A percentile compares a stretch with the other conserved stretches of the same genome.
Evolutionary conservation across 2,797 vertebrate species (phyloP).

Genomic region (Pitangus sulphuratus): DNA sequence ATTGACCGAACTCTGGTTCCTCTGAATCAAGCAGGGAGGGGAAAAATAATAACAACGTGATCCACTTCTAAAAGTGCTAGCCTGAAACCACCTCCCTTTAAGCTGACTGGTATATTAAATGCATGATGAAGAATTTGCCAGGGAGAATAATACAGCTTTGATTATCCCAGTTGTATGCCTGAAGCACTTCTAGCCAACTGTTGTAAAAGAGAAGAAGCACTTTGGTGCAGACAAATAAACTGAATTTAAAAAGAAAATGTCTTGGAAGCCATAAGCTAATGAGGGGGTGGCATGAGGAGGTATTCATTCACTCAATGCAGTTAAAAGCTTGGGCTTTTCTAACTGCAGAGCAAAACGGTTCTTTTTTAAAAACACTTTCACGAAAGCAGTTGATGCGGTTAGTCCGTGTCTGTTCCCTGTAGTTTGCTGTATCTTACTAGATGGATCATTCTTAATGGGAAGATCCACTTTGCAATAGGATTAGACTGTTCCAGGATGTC

Average conservation of each 20-base stretch:
- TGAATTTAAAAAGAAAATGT: background rate
- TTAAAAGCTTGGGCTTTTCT: background rate
- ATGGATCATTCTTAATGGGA: conserved; percentile 6
- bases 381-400: conserved; percentile 23
- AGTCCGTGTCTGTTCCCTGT: background rate
- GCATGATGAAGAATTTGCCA: background rate
- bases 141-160: conserved; percentile 44
- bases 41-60: conserved; percentile 18
- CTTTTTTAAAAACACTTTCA: background rate
- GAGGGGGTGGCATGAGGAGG: background rate
- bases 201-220: background rate
- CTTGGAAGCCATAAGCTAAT: conserved; percentile 9
- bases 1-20: background rate
- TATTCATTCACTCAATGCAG: background rate
- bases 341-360: background rate
- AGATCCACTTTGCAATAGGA: background rate
- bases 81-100: background rate
- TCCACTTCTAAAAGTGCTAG: conserved; percentile 1
- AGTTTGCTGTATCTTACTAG: background rate
- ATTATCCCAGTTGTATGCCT: background rate
- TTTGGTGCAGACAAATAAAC: conserved; percentile 7
- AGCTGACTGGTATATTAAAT: background rate
- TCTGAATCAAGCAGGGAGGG: conserved; percentile 19
- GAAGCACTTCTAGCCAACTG: background rate
- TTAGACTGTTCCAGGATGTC: background rate